A percentile compares a stretch with the other conserved stretches of the same genome.
Evolutionary conservation across 2,797 vertebrate species (phyloP).

Genomic region (Philypnodon macrostomus): DNA sequence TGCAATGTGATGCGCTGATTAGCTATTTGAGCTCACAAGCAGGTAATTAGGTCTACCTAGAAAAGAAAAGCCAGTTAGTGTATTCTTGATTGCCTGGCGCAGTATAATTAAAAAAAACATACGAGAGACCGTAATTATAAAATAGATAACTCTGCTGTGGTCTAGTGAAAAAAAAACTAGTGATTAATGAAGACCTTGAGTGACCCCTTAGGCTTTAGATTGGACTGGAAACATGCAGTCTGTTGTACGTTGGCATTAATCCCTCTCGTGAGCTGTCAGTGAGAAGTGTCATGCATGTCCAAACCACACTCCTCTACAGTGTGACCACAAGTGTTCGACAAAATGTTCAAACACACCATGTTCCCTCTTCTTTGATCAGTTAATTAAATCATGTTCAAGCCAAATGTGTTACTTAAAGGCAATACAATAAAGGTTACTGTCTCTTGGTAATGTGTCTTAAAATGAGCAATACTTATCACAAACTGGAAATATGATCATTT

Average conservation of each 20-base stretch:
- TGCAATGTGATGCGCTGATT: too few species aligned
- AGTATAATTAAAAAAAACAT: too few species aligned
- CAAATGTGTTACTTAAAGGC: slow-evolving; percentile 11
- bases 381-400: slow-evolving; percentile 32
- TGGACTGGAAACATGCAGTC: slow-evolving; percentile 1
- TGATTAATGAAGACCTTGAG: slow-evolving; percentile 23
- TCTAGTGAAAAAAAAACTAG: not conserved
- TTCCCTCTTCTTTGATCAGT: slow-evolving; percentile 20
- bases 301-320: slow-evolving; percentile 18
- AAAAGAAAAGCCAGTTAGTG: too few species aligned
- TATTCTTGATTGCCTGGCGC: too few species aligned
- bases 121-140: too few species aligned
- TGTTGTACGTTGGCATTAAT: slow-evolving; percentile 9
- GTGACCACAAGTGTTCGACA: slow-evolving; percentile 1
- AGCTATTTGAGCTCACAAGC: too few species aligned
- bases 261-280: slow-evolving; percentile 9
- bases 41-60: too few species aligned
- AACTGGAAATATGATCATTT: not conserved
- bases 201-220: slow-evolving; percentile 2
- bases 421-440: not conserved
- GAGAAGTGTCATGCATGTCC: slow-evolving; percentile 37
- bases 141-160: not conserved
- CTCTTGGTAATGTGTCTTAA: too few species aligned
- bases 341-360: slow-evolving; percentile 20
- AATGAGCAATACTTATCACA: not conserved